Percentiles rank a stretch among this genome's conserved stretches.
Evolutionary conservation across 2,797 vertebrate species (phyloP).

Genomic region (Pelobates cultripes): DNA sequence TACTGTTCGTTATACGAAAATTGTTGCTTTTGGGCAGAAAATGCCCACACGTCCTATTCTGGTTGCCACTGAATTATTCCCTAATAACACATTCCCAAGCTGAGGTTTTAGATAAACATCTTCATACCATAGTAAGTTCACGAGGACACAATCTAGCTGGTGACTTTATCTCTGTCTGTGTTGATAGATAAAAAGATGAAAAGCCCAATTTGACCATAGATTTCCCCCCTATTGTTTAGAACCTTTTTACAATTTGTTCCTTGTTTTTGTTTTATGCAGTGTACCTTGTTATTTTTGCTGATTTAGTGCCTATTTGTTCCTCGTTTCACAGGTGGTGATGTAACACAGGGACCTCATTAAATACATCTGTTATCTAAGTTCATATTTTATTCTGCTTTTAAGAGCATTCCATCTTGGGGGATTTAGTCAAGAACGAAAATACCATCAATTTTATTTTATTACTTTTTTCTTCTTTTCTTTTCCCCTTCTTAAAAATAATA

Average conservation of each 20-base stretch:
- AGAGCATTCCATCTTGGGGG: conserved; percentile 63
- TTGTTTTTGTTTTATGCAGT: conserved; percentile 46
- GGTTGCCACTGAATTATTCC: not conserved
- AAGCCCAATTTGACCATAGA: conserved; percentile 30
- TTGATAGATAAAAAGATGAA: conserved; percentile 21
- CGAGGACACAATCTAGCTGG: not conserved
- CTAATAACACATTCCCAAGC: not conserved
- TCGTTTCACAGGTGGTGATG: conserved; percentile 58
- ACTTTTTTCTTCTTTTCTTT: conserved; percentile 61
- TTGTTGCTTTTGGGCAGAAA: not conserved
- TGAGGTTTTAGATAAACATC: not conserved
- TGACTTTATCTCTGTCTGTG: not conserved
- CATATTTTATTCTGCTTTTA: conserved; percentile 72
- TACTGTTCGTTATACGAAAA: not conserved
- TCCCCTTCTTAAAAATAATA: not conserved
- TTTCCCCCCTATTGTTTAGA: conserved; percentile 27
- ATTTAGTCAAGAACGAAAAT: conserved; percentile 63
- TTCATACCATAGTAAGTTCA: not conserved
- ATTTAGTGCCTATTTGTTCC: conserved; percentile 59
- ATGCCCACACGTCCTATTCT: not conserved
- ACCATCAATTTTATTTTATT: conserved; percentile 57
- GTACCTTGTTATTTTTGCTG: conserved; percentile 64
- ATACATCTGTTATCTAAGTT: conserved; percentile 69
- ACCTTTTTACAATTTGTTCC: conserved; percentile 41
- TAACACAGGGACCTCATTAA: conserved; percentile 70